A percentile compares a stretch with the other conserved stretches of the same genome.
Conservation (phyloP, 1,140 invertebrate species). For the Drosophila pruinosa region DNA sequence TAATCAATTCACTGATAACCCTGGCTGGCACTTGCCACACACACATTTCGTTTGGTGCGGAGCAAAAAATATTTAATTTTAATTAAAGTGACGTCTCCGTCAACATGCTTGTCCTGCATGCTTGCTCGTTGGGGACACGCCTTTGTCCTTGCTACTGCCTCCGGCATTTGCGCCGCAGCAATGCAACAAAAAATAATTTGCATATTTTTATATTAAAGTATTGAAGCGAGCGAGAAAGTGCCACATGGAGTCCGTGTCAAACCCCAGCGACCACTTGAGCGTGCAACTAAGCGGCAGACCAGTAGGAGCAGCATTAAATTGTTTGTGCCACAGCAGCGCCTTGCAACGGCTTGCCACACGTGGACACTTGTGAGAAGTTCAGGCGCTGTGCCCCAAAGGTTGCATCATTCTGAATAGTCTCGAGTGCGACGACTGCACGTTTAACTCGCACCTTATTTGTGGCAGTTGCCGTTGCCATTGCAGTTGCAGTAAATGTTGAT, state of each 20-base stretch:
- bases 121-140: not conserved
- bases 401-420: slow-evolving; percentile 42
- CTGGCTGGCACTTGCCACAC: not conserved
- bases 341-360: slow-evolving; percentile 52
- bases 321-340: slow-evolving; percentile 54
- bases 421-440: slow-evolving; percentile 65
- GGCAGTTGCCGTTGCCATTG: not conserved
- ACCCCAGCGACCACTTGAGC: slow-evolving; percentile 67
- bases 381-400: not conserved
- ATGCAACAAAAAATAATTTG: slow-evolving; percentile 56
- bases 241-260: slow-evolving; percentile 30
- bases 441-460: not conserved
- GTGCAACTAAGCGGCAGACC: slow-evolving; percentile 73
- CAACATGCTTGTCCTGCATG: not conserved
- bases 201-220: slow-evolving; percentile 75
- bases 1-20: slow-evolving; percentile 39
- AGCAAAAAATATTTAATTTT: slow-evolving; percentile 66
- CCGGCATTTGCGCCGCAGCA: slow-evolving; percentile 32
- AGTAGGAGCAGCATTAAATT: slow-evolving; percentile 57
- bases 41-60: slow-evolving; percentile 8
- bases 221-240: slow-evolving; percentile 41
- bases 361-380: slow-evolving; percentile 60
- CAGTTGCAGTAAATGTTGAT: slow-evolving; percentile 43
- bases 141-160: slow-evolving; percentile 10
- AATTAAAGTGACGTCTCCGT: slow-evolving; percentile 52